Evolutionary conservation across 2,888 invertebrate genomes (phyloP), one percentile per base, ranked within the genome.

Genomic region (Melanargia galathea): DNA sequence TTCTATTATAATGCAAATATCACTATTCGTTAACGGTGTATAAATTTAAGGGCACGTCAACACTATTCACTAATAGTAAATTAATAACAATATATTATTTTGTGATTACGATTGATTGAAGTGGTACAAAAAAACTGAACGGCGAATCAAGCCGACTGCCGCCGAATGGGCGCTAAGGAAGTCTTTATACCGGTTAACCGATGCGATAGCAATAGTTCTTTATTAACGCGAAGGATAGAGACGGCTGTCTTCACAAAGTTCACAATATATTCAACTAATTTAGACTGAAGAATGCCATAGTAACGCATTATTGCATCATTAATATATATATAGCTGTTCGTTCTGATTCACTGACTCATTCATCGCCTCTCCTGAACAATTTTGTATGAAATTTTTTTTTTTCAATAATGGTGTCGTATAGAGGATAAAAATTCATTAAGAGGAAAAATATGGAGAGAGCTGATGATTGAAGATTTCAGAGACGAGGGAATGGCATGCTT

Each of bases 241-340:
- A 52, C 52, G 18, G 13, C 52, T 13, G 20, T 13, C 5, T 33
- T 20, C 33, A 7, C 22, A 4, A 10, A 20, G 18, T 49, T 24
- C 10, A 18, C 10, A n/a, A n/a, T n/a, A n/a, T n/a, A n/a, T n/a
- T n/a, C n/a, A n/a, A 18, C 33, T 51, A 30, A 16, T 35, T 52
- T 52, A 52, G 18, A 52, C 35, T 35, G 33, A 20, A 35, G 20
- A 35, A 49, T 49, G 49, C 49, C 52, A 52, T 52, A 52, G 52
- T 20, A 35, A 52, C 52, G 52, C 7, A 33, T 33, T 52, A 35
- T 52, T 52, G 52, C 52, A 33, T 52, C 52, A 52, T 52, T n/a
- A n/a, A n/a, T n/a, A n/a, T n/a, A n/a, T n/a, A n/a, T n/a, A n/a
- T n/a, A n/a, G n/a, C n/a, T n/a, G n/a, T n/a, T n/a, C n/a, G n/a